Conservation (phyloP, 2,797 vertebrate genomes). For the Mormyrops boulengeri region DNA sequence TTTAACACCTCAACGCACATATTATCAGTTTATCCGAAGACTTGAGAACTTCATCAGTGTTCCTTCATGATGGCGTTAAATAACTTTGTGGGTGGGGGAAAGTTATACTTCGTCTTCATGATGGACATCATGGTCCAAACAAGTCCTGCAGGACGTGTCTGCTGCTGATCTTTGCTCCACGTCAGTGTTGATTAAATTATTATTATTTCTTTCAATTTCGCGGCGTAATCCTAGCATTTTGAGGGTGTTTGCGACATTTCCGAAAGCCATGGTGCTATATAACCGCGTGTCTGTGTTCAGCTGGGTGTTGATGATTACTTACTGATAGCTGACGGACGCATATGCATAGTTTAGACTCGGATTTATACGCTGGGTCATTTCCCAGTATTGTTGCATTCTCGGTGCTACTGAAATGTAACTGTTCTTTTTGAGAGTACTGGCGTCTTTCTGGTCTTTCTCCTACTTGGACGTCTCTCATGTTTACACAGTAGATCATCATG, state of each 20-base stretch:
- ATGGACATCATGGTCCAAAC: not conserved
- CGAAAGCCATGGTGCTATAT: not conserved
- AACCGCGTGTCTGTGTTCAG: not conserved
- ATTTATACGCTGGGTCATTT: not conserved
- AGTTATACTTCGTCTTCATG: not conserved
- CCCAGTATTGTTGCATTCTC: not conserved
- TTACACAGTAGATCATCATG: not conserved
- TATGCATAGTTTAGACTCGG: not conserved
- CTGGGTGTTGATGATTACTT: not conserved
- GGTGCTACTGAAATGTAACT: not conserved
- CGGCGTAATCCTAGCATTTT: not conserved
- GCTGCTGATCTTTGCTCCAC: not conserved
- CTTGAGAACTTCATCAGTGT: not conserved
- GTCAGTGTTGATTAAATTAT: not conserved
- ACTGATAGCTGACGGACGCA: not conserved
- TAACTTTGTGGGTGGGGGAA: not conserved
- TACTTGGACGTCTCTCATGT: not conserved
- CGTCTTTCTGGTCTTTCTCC: not conserved
- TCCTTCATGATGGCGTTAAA: not conserved
- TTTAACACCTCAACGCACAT: not conserved
- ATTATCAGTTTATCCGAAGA: not conserved
- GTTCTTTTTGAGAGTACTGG: not conserved
- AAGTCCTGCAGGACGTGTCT: not conserved
- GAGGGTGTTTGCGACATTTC: not conserved
- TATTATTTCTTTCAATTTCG: not conserved